Conservation (phyloP, 1,140 invertebrate genomes). For the Trichonephila inaurata region DNA sequence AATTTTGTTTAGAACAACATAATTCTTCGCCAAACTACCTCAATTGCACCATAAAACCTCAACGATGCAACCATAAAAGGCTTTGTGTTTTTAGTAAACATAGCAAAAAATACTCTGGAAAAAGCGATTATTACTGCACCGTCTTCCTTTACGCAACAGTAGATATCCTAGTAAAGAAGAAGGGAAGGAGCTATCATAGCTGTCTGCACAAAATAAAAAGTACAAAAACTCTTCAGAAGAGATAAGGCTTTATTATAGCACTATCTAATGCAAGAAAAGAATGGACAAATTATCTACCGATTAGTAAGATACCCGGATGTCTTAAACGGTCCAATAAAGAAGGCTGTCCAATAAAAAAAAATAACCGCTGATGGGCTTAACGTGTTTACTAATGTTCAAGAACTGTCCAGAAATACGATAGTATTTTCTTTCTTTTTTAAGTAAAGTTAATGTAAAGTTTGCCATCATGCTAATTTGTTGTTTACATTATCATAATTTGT, state of each 20-base stretch:
- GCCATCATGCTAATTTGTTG: neutral
- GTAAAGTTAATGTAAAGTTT: neutral
- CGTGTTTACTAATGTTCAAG: neutral
- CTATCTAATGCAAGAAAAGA: neutral
- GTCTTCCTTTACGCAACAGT: neutral
- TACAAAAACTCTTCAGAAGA: neutral
- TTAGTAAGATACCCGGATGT: conserved; percentile 21
- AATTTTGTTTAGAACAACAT: conserved; percentile 31
- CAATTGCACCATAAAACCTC: conserved; percentile 10
- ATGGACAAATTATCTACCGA: conserved; percentile 58
- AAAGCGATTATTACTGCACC: neutral
- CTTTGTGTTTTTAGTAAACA: conserved; percentile 34
- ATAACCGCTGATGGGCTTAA: conserved; percentile 17
- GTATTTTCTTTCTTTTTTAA: neutral
- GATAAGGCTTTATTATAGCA: conserved; percentile 36
- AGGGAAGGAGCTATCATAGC: neutral
- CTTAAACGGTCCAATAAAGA: conserved; percentile 41
- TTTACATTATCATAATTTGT: neutral
- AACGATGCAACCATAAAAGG: conserved; percentile 20
- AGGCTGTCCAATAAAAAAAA: conserved; percentile 11
- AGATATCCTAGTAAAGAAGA: neutral
- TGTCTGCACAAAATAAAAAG: conserved; percentile 39
- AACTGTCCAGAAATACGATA: neutral
- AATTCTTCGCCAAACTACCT: conserved; percentile 21
- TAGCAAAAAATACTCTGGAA: neutral